These are phyloP conservation scores for Drosophila sturtevanti DNA, from an alignment of 1,140 invertebrate species.

Conservation along the genomic window DNA sequence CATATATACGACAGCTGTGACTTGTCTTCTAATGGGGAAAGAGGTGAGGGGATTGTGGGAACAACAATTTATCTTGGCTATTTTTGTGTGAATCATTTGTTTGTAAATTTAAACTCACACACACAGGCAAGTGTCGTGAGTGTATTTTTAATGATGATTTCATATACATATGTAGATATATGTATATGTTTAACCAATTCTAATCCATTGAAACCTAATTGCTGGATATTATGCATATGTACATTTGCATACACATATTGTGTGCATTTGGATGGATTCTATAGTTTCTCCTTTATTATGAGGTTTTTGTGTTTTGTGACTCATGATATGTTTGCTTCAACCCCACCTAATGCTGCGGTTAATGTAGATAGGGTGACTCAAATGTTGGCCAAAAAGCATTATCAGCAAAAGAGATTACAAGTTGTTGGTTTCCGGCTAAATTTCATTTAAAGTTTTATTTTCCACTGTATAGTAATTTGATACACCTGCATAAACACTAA, in stretches of 20 bases:
- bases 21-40: background rate
- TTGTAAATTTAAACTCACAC: conserved; percentile 71
- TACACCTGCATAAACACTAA: conserved; percentile 6
- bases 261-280: conserved; percentile 42
- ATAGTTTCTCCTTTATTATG: conserved; percentile 23
- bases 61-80: conserved; percentile 51
- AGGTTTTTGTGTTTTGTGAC: conserved; percentile 42
- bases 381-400: conserved; percentile 62
- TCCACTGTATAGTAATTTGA: conserved; percentile 57
- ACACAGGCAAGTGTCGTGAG: conserved; percentile 8
- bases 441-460: conserved; percentile 32
- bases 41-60: background rate
- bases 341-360: conserved; percentile 15
- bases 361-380: conserved; percentile 40
- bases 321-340: conserved; percentile 35
- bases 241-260: conserved; percentile 25
- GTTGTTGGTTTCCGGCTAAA: conserved; percentile 11
- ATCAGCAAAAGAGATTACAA: conserved; percentile 57
- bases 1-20: conserved; percentile 63
- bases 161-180: too few relatives aligned
- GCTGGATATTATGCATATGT: conserved; percentile 11
- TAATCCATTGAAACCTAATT: conserved; percentile 23
- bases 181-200: conserved; percentile 36
- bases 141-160: conserved; percentile 77
- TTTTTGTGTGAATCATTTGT: conserved; percentile 79